A percentile compares a stretch with the other conserved stretches of the same genome.
These are phyloP conservation scores for Drosophila atripex DNA, from an alignment of 2,888 invertebrate genomes.

Conservation along the genomic window DNA sequence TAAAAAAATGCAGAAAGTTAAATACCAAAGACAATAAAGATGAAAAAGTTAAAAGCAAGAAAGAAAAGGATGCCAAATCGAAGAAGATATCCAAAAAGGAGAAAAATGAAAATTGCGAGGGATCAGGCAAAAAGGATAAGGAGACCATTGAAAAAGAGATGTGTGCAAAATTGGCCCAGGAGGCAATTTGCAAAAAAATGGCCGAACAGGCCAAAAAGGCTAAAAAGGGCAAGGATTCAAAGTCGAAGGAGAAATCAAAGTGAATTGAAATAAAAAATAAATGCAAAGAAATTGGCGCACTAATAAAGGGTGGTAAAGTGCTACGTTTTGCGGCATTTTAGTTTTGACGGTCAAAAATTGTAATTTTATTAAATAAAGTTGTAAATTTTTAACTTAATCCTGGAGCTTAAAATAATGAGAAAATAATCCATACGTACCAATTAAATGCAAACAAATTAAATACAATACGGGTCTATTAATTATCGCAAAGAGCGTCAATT, in stretches of 20 bases:
- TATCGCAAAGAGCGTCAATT: no score
- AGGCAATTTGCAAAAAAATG: not conserved
- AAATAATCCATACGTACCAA: no score
- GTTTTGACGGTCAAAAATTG: not conserved
- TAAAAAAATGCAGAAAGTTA: not conserved
- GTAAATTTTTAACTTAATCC: no score
- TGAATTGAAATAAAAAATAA: not conserved
- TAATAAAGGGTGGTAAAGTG: not conserved
- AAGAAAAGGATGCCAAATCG: not conserved
- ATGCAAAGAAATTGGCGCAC: not conserved
- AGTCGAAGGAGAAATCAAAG: not conserved
- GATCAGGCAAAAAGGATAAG: not conserved
- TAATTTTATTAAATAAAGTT: no score
- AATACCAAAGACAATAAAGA: not conserved
- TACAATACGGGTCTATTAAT: no score
- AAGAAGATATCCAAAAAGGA: not conserved
- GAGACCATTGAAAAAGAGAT: not conserved
- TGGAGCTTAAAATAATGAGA: no score
- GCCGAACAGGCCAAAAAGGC: not conserved
- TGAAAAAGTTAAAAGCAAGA: not conserved
- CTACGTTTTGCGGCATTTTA: not conserved
- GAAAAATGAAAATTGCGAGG: not conserved
- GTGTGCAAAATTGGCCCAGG: not conserved
- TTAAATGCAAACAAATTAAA: no score
- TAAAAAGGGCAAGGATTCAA: not conserved